Base-by-base conservation (phyloP, 1,140 invertebrate species). In the Wasmannia auropunctata region DNA sequence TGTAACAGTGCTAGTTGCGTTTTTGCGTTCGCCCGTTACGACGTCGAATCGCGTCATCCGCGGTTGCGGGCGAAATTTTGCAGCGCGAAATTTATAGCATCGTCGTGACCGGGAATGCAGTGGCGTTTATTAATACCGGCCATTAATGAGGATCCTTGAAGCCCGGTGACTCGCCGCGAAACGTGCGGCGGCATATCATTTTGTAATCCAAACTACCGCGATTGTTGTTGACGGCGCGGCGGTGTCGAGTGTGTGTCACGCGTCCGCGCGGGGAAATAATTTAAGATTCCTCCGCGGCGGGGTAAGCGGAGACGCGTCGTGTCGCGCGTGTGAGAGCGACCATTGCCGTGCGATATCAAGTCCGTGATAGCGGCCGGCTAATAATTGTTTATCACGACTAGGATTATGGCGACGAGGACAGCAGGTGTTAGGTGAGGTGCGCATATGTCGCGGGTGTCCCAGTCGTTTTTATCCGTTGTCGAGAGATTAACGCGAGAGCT, bases 101-200 rank as follows among this genome's bases (percentile, higher is more conserved):
- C 40, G 51, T 22, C 31, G 58, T 40, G 72, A 77, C 22, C 14
- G 28, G n/a, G 74, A 67, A 28, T 22, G 62, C 43, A 28, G 19
- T 11, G 22, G n/a, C 28, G 19, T 67, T 88, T 58, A 88, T 88
- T 72, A 88, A 51, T 56, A 63, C n/a, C 31, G 28, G 1, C 14
- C n/a, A n/a, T n/a, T n/a, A n/a, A 40, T 11, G 14, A 34, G 22
- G n/a, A 51, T 69, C 37, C 56, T 76, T 63, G 56, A 22, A 8
- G 14, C 31, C n/a, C 31, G 76, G 69, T 54, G 76, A 80, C 62
- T 51, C 34, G 31, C 22, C 60, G 22, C 11, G n/a, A 51, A 19
- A 67, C 62, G 43, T 80, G 76, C 62, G 22, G 4, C 62, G 25
- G 76, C 76, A 67, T 79, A 67, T 79, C 60, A 79, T 79, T 79